Base-by-base conservation (phyloP, 2,113 vertebrate genomes). In the Suncus etruscus region DNA sequence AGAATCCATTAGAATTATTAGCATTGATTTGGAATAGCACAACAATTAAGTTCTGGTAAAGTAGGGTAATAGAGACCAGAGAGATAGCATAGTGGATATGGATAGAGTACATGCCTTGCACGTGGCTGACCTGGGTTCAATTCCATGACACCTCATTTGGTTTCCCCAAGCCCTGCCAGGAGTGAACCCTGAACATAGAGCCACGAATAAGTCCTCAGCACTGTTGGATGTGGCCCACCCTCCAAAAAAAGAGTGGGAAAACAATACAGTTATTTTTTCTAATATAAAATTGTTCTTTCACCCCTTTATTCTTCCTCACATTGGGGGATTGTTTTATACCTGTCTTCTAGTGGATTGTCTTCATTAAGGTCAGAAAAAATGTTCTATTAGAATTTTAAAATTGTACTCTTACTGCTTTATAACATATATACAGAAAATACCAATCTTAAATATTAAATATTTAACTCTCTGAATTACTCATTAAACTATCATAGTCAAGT, bases 351-450 rank as follows among this genome's bases (percentile, higher is more conserved):
- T 85, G 50, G 20, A 54, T 20, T 78, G 6, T 82, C 27, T 81
- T 92, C 91, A 86, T 91, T 90, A 83, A 87, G 25, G 11, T 66
- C 81, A 86, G 45, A 69, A 31, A 84, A 91, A 18, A 87, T 76
- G 84, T 91, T 11, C n/a, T 89, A 16, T 86, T 89, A 69, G 68
- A 78, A 15, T 86, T 58, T 83, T 75, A 90, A 82, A 89, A 1
- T 1, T 61, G 12, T 54, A 54, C 18, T 95, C 48, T 39, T 47
- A 66, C 74, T 79, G 80, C 47, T 32, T 80, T 81, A 29, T 48
- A 79, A 50, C 50, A 70, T 66, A 73, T n/a, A 16, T 74, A 82
- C 65, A 76, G 29, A 77, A 87, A 72, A 75, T 68, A 54, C 14
- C 14, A 70, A 16, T n/a, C n/a, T n/a, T n/a, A n/a, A n/a, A 47